Evolutionary conservation across 2,113 vertebrate species (phyloP).

Genomic region (Dasyurus viverrinus): DNA sequence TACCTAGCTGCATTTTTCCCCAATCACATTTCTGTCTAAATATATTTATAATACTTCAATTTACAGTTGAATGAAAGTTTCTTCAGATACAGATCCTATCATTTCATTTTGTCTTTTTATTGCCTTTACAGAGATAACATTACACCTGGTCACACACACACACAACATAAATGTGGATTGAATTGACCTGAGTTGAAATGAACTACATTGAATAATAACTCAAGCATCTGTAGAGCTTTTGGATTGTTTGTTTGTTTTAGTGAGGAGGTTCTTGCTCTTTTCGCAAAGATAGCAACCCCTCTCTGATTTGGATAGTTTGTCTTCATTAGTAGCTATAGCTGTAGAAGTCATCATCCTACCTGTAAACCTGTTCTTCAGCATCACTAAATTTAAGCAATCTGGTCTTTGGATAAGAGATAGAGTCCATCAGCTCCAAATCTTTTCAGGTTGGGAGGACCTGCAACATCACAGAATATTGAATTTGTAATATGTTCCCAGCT

Average conservation of each 20-base stretch:
- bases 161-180: background rate
- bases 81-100: background rate
- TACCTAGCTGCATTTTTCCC: background rate
- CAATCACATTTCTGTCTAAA: background rate
- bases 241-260: too few relatives aligned
- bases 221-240: background rate
- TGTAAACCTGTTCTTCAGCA: background rate
- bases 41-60: background rate
- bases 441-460: background rate
- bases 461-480: too few relatives aligned
- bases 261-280: background rate
- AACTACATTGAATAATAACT: background rate
- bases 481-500: background rate
- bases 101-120: background rate
- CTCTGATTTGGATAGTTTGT: background rate
- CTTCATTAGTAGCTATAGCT: background rate
- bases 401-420: background rate
- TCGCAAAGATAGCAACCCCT: background rate
- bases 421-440: background rate
- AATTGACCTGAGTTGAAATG: background rate
- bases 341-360: background rate
- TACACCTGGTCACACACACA: background rate
- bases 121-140: background rate
- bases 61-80: background rate
- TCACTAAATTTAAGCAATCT: background rate